Base-by-base conservation (phyloP, 1,140 invertebrate genomes). In the Drosophila navojoa region DNA sequence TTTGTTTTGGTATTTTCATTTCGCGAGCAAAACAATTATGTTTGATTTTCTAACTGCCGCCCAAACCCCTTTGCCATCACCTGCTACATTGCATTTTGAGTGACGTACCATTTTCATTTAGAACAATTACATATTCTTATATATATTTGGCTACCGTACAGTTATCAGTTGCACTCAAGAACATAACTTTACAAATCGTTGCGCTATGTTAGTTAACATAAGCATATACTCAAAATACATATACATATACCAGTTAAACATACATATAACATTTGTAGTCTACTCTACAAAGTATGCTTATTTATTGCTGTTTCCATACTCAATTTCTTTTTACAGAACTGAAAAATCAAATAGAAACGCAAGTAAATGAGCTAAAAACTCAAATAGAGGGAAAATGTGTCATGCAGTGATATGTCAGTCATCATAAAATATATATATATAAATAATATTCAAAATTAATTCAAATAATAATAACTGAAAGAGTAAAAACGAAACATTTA, bases 341-440 rank as follows among this genome's bases (percentile, higher is more conserved):
- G 94, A 98, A 98, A 94, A 98, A 98, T 93, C 96, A 97, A 92
- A 96, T 98, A 94, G 97, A 98, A 94, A 97, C 96, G 91, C 97
- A 98, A 95, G 97, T 98, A 93, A 98, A 96, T 93, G 97, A 98
- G 94, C 94, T 98, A 92, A 98, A 98, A 94, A 95, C 96, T 90
- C 96, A 97, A 94, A 96, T 98, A 92, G 97, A 98, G 94, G 97
- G 96, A 94, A 97, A 97, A 94, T 98, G 97, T 94, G 96, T 95
- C 91, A 95, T 97, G 93, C 97, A 97, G 96, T 97, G 95, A 96
- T 92, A 92, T 92, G 91, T 91, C 91, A 91, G 82, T 90, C 90
- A 91, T 87, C 84, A 89, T 85, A 76, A 82, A 73, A 71, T n/a
- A 35, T 10, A 55, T 38, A 25, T 53, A 35, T 35, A 61, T 61